Evolutionary conservation across 2,113 vertebrate genomes (phyloP).

Genomic region (Semnornis frantzii): DNA sequence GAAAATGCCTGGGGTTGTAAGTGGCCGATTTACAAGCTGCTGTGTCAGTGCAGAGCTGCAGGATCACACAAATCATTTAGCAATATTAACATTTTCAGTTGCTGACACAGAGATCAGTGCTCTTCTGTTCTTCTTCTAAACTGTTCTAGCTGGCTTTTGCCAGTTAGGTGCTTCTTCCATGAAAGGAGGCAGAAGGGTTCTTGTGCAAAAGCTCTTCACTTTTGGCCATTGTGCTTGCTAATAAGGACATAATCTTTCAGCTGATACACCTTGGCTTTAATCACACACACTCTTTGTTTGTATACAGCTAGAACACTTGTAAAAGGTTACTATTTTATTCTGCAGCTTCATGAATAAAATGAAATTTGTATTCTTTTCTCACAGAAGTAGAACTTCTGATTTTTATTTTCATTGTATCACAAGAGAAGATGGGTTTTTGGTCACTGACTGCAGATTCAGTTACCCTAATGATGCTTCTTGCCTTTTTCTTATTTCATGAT

Average conservation of each 20-base stretch:
- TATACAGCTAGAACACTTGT: conserved; percentile 49
- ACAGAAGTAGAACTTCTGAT: conserved; percentile 27
- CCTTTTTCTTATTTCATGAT: neutral
- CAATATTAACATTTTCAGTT: conserved; percentile 72
- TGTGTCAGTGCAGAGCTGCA: conserved; percentile 67
- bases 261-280: conserved; percentile 34
- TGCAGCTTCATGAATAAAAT: conserved; percentile 45
- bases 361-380: conserved; percentile 36
- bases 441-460: neutral
- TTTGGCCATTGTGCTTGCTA: conserved; percentile 30
- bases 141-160: conserved; percentile 53
- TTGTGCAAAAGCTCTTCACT: conserved; percentile 44
- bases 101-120: conserved; percentile 38
- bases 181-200: conserved; percentile 17
- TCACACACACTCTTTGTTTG: conserved; percentile 20
- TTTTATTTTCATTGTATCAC: conserved; percentile 1
- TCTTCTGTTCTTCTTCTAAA: conserved; percentile 44
- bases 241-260: conserved; percentile 25
- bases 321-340: conserved; percentile 49
- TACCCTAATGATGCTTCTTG: conserved; percentile 41
- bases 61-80: conserved; percentile 70
- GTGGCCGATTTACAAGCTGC: conserved; percentile 61
- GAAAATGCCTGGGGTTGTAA: conserved; percentile 51
- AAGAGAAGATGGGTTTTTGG: conserved; percentile 2
- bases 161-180: conserved; percentile 52